Conservation (phyloP, 2,797 vertebrate genomes). For the Enteromius trimaculatus region DNA sequence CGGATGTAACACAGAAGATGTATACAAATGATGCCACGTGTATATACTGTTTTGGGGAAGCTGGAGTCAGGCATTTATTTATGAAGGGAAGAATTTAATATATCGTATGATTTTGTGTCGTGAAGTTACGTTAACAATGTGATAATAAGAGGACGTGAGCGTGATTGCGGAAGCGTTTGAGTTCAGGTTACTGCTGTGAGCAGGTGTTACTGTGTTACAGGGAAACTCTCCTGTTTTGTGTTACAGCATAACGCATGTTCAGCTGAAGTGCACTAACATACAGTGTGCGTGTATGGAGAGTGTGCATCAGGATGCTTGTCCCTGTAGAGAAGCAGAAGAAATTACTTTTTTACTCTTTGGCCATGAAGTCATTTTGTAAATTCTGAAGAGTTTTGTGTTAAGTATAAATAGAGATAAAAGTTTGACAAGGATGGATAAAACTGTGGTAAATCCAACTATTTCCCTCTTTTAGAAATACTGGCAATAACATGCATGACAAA, state of each 20-base stretch:
- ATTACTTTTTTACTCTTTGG: conserved; percentile 42
- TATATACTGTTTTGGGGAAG: conserved; percentile 76
- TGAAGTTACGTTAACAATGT: conserved; percentile 74
- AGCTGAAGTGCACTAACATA: conserved; percentile 52
- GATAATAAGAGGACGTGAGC: conserved; percentile 61
- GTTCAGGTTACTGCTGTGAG: conserved; percentile 76
- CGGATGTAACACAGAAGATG: conserved; percentile 33
- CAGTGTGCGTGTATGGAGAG: conserved; percentile 38
- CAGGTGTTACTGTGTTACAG: conserved; percentile 76
- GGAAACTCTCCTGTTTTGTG: conserved; percentile 63
- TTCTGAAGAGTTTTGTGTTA: conserved; percentile 39
- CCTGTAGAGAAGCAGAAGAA: conserved; percentile 36
- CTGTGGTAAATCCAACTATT: conserved; percentile 70
- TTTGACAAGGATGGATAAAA: conserved; percentile 57
- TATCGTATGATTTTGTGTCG: conserved; percentile 78
- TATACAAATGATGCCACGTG: conserved; percentile 59
- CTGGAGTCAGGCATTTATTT: conserved; percentile 82
- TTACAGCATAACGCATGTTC: conserved; percentile 69
- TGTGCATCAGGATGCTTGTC: conserved; percentile 51
- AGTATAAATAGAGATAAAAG: conserved; percentile 18
- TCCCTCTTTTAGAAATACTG: conserved; percentile 46
- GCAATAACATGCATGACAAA: not conserved
- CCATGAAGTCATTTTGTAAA: conserved; percentile 57
- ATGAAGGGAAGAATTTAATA: conserved; percentile 86
- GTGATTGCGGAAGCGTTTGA: conserved; percentile 51